Evolutionary conservation across 2,113 vertebrate genomes (phyloP).

Genomic region (Thermophis baileyi): DNA sequence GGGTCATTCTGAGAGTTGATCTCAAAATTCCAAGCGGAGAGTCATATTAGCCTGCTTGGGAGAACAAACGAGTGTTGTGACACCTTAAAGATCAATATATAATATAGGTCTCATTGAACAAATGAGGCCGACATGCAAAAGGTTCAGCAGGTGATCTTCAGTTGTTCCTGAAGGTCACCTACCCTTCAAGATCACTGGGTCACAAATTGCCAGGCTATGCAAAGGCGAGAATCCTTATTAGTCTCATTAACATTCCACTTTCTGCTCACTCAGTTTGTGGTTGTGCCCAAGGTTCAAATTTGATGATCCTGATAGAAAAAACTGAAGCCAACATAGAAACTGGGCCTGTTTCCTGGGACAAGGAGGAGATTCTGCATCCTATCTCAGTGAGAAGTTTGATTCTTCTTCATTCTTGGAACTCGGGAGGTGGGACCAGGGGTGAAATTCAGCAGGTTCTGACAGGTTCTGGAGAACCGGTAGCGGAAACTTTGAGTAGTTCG

Average conservation of each 20-base stretch:
- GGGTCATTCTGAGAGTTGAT: neutral
- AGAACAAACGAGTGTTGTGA: neutral
- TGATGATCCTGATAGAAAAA: neutral
- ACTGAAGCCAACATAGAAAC: neutral
- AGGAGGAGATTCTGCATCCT: neutral
- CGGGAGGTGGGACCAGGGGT: neutral
- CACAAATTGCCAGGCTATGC: neutral
- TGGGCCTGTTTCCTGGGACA: neutral
- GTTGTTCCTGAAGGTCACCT: neutral
- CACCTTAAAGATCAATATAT: neutral
- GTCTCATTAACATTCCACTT: neutral
- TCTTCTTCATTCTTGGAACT: neutral
- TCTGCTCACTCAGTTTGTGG: neutral
- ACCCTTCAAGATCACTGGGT: neutral
- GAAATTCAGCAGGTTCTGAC: no score
- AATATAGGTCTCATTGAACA: neutral
- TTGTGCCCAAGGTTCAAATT: neutral
- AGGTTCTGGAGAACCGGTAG: no score
- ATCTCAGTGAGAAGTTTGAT: neutral
- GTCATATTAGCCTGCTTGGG: neutral
- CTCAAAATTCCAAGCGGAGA: neutral
- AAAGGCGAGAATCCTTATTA: neutral
- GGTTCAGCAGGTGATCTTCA: neutral
- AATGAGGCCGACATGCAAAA: neutral
- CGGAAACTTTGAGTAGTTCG: no score